phyloP scores from a whole-genome alignment of 30 jellyfish, hydroid and myxozoan genomes.

The Hydractinia echinata region DNA sequence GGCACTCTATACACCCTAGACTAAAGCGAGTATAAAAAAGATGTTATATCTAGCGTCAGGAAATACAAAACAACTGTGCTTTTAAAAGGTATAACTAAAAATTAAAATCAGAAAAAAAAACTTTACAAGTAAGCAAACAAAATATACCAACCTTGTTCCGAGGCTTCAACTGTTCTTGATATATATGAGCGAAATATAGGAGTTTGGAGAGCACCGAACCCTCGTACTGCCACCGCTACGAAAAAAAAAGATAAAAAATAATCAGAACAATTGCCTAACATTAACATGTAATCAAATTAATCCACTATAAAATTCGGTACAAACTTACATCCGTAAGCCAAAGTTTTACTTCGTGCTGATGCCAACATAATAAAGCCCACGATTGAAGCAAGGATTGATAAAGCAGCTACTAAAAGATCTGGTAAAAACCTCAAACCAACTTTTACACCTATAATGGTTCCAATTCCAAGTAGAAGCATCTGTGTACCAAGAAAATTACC shows the following conservation, averaged over 20 bases:
- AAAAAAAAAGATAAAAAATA: neutral
- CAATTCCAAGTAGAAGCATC: constrained; percentile 43
- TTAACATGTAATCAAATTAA: no score
- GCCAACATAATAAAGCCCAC: neutral
- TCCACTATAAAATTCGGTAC: neutral
- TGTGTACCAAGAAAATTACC: constrained; percentile 60
- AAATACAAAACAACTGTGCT: no score
- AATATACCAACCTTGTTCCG: constrained; percentile 62
- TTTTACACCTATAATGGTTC: constrained; percentile 55
- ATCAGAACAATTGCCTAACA: no score
- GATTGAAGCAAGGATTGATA: constrained; percentile 56
- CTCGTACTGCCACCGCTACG: constrained; percentile 1
- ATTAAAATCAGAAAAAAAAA: no score
- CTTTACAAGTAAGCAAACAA: no score
- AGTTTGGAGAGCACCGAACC: constrained; percentile 3
- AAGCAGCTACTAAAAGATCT: constrained; percentile 42
- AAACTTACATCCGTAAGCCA: neutral
- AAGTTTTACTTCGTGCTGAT: neutral
- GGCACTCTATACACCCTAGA: no score
- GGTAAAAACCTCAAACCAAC: constrained; percentile 18
- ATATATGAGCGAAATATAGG: constrained; percentile 65
- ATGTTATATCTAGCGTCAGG: no score
- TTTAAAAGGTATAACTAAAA: no score
- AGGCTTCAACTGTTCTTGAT: constrained; percentile 62
- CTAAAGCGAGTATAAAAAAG: no score